A percentile compares a stretch with the other conserved stretches of the same genome.
phyloP scores from a whole-genome alignment of 2,797 vertebrate species.

The Pangasius krempfi region DNA sequence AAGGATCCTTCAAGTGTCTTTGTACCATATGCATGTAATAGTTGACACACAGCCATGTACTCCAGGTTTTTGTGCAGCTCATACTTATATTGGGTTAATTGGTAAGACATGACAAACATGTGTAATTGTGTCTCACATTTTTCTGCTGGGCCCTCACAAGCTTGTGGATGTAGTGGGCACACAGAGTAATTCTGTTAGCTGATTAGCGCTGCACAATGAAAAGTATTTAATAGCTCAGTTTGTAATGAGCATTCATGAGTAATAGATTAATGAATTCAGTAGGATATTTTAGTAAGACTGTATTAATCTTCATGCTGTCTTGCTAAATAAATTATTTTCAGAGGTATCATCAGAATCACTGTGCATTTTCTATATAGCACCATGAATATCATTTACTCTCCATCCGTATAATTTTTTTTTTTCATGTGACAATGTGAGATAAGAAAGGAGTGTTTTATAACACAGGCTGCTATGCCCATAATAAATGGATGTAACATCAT shows the following conservation, averaged over 20 bases:
- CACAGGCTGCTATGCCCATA: constrained; percentile 6
- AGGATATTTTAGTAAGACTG: constrained; percentile 15
- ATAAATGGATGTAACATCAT: constrained; percentile 8
- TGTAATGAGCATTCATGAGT: constrained; percentile 25
- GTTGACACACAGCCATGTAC: constrained; percentile 42
- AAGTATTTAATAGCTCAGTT: neutral
- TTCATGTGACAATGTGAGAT: neutral
- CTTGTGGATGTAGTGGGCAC: constrained; percentile 23
- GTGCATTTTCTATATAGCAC: neutral
- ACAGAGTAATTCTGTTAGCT: constrained; percentile 21
- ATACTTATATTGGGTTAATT: constrained; percentile 51
- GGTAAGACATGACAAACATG: constrained; percentile 39
- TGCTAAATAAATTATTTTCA: constrained; percentile 7
- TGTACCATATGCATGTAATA: constrained; percentile 53
- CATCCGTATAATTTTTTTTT: neutral
- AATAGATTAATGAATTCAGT: constrained; percentile 24
- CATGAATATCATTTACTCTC: neutral
- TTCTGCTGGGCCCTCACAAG: constrained; percentile 8
- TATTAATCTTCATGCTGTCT: constrained; percentile 18
- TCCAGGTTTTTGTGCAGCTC: constrained; percentile 35
- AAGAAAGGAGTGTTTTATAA: constrained; percentile 1
- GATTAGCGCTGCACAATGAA: constrained; percentile 11
- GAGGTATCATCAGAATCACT: neutral
- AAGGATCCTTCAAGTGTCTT: constrained; percentile 45
- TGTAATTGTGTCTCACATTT: constrained; percentile 36